A percentile compares a stretch with the other conserved stretches of the same genome.
Evolutionary conservation across 2,113 vertebrate species (phyloP).

Genomic region (Sylvia atricapilla): DNA sequence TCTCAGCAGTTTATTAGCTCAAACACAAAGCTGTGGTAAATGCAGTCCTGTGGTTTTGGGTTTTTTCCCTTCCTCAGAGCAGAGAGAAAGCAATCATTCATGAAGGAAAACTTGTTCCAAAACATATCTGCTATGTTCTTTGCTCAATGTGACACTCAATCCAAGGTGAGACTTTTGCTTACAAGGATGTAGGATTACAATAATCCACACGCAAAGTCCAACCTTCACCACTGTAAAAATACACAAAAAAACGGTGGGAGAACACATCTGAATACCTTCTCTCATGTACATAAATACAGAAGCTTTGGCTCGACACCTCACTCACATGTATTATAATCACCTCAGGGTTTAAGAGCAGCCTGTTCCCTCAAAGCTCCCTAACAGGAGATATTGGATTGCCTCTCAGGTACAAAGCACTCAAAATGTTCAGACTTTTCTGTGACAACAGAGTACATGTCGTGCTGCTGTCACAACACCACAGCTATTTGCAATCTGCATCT

Average conservation of each 20-base stretch:
- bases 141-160: not conserved
- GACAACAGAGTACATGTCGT: not conserved
- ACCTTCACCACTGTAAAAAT: not conserved
- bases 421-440: not conserved
- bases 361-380: not conserved
- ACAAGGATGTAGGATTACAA: not conserved
- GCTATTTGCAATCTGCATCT: not conserved
- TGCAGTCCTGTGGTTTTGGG: not conserved
- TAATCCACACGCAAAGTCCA: not conserved
- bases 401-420: not conserved
- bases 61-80: not conserved
- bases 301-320: not conserved
- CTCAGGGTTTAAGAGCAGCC: not conserved
- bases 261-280: not conserved
- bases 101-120: not conserved
- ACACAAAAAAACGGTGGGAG: not conserved
- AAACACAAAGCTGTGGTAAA: slow-evolving; percentile 24
- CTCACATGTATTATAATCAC: not conserved
- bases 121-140: not conserved
- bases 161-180: not conserved
- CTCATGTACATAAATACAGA: not conserved
- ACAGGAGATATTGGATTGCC: not conserved
- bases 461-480: not conserved
- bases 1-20: slow-evolving; percentile 12
- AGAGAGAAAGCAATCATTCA: not conserved